A percentile compares a stretch with the other conserved stretches of the same genome.
Conservation (phyloP, 1,140 invertebrate genomes). For the Watersipora subatra region DNA sequence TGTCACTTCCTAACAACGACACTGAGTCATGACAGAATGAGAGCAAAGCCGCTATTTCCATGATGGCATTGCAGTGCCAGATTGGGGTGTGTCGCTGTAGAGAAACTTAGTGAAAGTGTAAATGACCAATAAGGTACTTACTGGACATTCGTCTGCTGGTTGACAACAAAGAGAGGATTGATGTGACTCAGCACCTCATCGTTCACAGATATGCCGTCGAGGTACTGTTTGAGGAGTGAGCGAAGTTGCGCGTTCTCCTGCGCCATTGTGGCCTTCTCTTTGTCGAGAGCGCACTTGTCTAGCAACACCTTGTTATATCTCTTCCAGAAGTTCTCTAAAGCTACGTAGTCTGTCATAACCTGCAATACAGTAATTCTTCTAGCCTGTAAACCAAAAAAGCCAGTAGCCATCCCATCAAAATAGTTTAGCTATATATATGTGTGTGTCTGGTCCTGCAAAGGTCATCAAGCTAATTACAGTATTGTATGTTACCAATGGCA, state of each 20-base stretch:
- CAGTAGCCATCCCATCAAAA: no score
- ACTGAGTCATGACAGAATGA: no score
- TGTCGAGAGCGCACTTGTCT: conserved; percentile 36
- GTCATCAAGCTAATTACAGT: no score
- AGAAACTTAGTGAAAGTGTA: no score
- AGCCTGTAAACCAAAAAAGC: not conserved
- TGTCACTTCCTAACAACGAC: no score
- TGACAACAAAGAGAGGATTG: conserved; percentile 39
- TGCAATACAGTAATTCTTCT: conserved; percentile 15
- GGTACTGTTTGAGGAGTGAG: conserved; percentile 38
- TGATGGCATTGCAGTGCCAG: no score
- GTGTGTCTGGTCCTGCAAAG: no score
- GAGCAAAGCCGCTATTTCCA: no score
- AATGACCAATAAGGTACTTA: conserved; percentile 19
- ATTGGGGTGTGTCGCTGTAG: no score
- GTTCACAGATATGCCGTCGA: conserved; percentile 41
- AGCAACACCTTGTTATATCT: conserved; percentile 39
- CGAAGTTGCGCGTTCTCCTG: conserved; percentile 36
- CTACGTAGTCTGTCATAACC: conserved; percentile 33
- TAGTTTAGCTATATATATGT: no score
- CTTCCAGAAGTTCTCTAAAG: conserved; percentile 41
- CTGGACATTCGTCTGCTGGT: conserved; percentile 36
- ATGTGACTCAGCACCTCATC: conserved; percentile 36
- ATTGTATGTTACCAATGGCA: no score
- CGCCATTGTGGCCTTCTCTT: conserved; percentile 30